phyloP scores from a whole-genome alignment of 2,797 vertebrate genomes.

The Acrocephalus scirpaceus region DNA sequence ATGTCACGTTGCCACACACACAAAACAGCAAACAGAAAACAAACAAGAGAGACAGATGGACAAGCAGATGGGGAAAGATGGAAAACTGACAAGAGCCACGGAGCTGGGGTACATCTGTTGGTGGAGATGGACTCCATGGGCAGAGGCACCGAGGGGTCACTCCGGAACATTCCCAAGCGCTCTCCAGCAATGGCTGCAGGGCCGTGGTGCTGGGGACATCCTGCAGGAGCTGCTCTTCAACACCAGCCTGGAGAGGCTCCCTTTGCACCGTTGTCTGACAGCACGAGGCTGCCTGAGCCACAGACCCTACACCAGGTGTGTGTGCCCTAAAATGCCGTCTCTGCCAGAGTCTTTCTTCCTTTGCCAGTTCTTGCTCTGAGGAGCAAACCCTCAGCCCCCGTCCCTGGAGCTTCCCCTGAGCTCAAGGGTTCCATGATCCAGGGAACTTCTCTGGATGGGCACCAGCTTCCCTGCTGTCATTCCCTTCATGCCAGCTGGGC shows the following conservation, averaged over 20 bases:
- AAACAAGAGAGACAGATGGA: conserved; percentile 41
- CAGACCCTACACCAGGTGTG: neutral
- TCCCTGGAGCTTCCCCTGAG: neutral
- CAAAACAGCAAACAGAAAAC: conserved; percentile 34
- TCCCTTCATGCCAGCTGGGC: neutral
- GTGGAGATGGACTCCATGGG: neutral
- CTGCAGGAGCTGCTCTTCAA: neutral
- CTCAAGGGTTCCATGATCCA: neutral
- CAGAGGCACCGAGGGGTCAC: neutral
- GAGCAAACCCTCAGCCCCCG: neutral
- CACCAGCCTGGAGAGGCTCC: neutral
- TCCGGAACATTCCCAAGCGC: neutral
- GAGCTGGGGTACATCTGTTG: conserved; percentile 58
- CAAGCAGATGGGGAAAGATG: conserved; percentile 34
- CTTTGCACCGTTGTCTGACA: accelerated
- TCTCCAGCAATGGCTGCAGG: neutral
- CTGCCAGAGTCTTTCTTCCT: neutral
- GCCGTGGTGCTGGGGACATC: neutral
- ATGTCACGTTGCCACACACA: neutral
- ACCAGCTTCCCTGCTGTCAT: neutral
- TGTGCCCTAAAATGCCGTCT: neutral
- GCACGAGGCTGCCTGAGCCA: neutral
- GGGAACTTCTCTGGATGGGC: neutral
- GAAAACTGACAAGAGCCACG: conserved; percentile 35
- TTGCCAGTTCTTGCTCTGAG: neutral